A percentile compares a stretch with the other conserved stretches of the same genome.
Evolutionary conservation across 2,113 vertebrate genomes (phyloP).

Genomic region (Pelecanoides urinatrix): DNA sequence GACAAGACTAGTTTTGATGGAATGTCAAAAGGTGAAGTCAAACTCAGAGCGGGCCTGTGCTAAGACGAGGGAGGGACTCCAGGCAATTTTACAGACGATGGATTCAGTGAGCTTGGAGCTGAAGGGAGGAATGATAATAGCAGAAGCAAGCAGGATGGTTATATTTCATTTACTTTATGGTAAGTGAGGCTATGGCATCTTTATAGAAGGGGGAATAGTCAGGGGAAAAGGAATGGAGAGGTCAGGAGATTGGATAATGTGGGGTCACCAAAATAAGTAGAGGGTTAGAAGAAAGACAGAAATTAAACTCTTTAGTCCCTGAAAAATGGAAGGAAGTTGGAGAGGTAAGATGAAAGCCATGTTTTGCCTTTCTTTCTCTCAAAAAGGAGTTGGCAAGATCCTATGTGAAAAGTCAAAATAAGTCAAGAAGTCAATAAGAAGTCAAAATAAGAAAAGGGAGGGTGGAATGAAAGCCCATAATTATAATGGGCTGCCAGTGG

Average conservation of each 20-base stretch:
- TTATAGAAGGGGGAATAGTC: not conserved
- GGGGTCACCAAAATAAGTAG: not conserved
- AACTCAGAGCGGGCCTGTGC: accelerated
- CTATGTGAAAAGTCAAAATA: not conserved
- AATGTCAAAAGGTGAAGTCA: not conserved
- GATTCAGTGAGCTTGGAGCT: not conserved
- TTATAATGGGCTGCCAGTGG: not conserved
- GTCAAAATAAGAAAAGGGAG: not conserved
- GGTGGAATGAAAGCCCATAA: not conserved
- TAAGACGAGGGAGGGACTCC: not conserved
- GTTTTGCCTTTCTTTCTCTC: not conserved
- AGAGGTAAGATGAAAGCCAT: not conserved
- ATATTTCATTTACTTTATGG: not conserved
- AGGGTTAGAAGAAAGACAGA: not conserved
- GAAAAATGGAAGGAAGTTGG: not conserved
- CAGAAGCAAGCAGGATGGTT: not conserved
- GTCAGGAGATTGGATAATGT: not conserved
- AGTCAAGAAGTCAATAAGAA: too few species aligned
- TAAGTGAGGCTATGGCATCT: not conserved
- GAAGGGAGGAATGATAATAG: not conserved
- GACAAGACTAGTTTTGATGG: not conserved
- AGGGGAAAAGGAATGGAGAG: not conserved
- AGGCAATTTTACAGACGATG: not conserved
- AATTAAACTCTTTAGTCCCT: not conserved
- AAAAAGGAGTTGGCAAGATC: not conserved